Base-by-base conservation (phyloP, 2,888 invertebrate genomes). In the Clostera curtula region DNA sequence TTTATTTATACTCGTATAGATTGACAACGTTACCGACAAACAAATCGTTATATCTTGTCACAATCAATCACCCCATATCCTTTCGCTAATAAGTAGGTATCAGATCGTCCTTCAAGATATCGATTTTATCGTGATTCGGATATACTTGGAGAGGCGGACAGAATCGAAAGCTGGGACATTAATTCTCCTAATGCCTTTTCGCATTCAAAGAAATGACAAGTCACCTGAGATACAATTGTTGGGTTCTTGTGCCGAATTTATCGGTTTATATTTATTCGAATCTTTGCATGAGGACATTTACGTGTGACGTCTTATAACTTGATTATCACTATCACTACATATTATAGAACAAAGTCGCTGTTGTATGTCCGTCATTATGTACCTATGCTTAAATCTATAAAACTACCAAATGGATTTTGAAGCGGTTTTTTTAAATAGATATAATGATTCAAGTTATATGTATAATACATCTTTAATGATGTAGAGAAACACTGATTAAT, bases 181-280 rank as follows among this genome's bases (percentile, higher is more conserved):
- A 63, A 69, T 72, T 67, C 57, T 48, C 31, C 54, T 65, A 71
- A 73, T 69, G 67, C 56, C 34, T 46, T 48, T 34, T 32, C 42
- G 39, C 42, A 59, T 57, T 52, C 50, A 40, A 36, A 36, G 40
- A 46, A 43, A 53, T 48, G 45, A 42, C 37, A 40, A 36, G 40
- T 31, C 34, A 37, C 32, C 31, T 32, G 36, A n/a, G n/a, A 16
- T 33, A 40, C 27, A 34, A 20, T 25, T 33, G 21, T 24, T 24
- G 36, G 29, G 14, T 5, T 26, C 30, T 29, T 28, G 31, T 26
- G 23, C 19, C 31, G 29, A 31, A 43, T 21, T 31, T 22, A 17
- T 14, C 3, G 27, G n/a, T 34, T 33, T 28, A 29, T 24, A 38
- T 43, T 23, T 24, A 28, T 19, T 24, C 31, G 30, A 23, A 12